Percentiles rank a stretch among this genome's conserved stretches.
phyloP scores from a whole-genome alignment of 2,888 invertebrate species.

The Xylocampa areola region DNA sequence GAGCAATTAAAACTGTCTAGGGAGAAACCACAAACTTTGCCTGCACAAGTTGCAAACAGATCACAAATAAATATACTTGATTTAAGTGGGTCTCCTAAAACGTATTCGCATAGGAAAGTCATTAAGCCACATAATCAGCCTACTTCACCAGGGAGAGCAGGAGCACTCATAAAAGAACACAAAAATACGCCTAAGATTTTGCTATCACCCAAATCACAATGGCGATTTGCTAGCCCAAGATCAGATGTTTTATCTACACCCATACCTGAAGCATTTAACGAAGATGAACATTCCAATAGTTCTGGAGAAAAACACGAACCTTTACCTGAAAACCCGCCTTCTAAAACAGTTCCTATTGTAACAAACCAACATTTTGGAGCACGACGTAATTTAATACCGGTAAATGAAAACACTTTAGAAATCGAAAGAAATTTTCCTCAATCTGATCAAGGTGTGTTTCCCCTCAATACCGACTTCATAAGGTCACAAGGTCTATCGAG shows the following conservation, averaged over 20 bases:
- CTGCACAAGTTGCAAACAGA: constrained; percentile 74
- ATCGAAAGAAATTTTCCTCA: constrained; percentile 71
- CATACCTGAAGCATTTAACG: constrained; percentile 95
- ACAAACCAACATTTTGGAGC: constrained; percentile 87
- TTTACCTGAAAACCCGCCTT: constrained; percentile 74
- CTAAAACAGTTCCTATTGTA: constrained; percentile 85
- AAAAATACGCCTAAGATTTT: constrained; percentile 91
- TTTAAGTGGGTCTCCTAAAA: constrained; percentile 92
- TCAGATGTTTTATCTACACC: constrained; percentile 96
- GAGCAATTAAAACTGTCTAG: constrained; percentile 93
- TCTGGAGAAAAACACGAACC: constrained; percentile 88
- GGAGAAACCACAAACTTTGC: constrained; percentile 82
- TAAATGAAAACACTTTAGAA: constrained; percentile 77
- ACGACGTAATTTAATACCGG: constrained; percentile 83
- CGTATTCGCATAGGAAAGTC: constrained; percentile 91
- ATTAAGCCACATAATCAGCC: constrained; percentile 86
- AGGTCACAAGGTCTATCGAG: constrained; percentile 77
- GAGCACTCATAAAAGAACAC: constrained; percentile 85
- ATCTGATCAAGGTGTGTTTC: constrained; percentile 83
- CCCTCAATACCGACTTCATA: constrained; percentile 80
- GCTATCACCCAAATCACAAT: constrained; percentile 92
- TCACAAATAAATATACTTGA: constrained; percentile 92
- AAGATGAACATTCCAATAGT: constrained; percentile 92
- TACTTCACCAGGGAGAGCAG: constrained; percentile 89
- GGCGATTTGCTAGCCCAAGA: constrained; percentile 93